Base-by-base conservation (phyloP, 2,888 invertebrate species). In the Ectropis crepuscularia region DNA sequence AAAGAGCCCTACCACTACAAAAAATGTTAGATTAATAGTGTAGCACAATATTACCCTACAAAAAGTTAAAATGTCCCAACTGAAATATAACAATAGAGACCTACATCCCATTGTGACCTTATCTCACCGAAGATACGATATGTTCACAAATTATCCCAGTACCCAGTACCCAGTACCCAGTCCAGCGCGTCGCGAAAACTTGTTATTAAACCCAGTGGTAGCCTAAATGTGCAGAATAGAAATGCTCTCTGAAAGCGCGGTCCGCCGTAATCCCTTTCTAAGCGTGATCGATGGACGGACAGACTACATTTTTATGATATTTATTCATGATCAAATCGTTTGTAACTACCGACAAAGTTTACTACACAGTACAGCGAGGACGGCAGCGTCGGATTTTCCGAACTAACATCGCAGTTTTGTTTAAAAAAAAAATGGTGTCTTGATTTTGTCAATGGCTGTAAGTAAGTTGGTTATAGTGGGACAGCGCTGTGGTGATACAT, bases 301-400 rank as follows among this genome's bases (percentile, higher is more conserved):
- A 38, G 48, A 53, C 37, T 53, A 57, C 57, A 51, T 53, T 57
- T 57, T 57, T 51, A 53, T 62, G 62, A 57, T 62, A 62, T 62
- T 61, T 68, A 62, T 63, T 68, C 60, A 62, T 51, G 62, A 60
- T 51, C 47, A 47, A 63, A 63, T 63, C 62, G 62, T 57, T 57
- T 49, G 62, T 63, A 42, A 5, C 37, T 8, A 28, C 51, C 16
- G 28, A 51, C 51, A 10, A 10, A 51, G 6, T 28, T 42, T 8
- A 8, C 16, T 41, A 2, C 5, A 8, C 38, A 51, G 10, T 16
- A 5, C 0, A 51, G 6, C 6, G 6, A 7, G n/a, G 6, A 41
- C 5, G 41, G 28, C 6, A 51, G 28, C 2, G 6, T 41, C 10
- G 51, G 2, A 10, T 42, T 28, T 16, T 6, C 10, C 8, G 0